These are phyloP conservation scores for Actinernus sp. DNA, from an alignment of 92 coral and sea anemone species.

Conservation along the genomic window DNA sequence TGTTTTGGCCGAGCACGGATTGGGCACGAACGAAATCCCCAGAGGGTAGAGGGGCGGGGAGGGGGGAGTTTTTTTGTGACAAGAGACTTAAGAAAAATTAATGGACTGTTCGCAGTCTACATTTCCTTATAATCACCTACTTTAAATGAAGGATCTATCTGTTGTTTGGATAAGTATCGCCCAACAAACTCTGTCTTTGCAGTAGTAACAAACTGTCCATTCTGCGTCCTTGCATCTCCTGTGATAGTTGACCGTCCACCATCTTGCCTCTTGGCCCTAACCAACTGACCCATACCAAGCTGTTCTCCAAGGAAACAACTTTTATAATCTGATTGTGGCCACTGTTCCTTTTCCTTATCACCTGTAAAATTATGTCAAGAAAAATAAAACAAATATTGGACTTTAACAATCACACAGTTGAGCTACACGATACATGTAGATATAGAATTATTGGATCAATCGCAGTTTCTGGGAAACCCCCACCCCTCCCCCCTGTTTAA, in stretches of 20 bases:
- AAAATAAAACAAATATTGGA: neutral
- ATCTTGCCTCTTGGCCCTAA: slow-evolving; percentile 46
- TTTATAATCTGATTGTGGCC: slow-evolving; percentile 94
- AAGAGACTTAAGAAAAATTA: too few relatives aligned
- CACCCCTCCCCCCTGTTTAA: too few relatives aligned
- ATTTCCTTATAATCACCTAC: slow-evolving; percentile 34
- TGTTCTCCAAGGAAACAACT: slow-evolving; percentile 86
- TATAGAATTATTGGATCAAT: too few relatives aligned
- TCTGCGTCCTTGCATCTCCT: slow-evolving; percentile 88
- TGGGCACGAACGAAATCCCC: too few relatives aligned
- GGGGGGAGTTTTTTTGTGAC: too few relatives aligned
- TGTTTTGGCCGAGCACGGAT: too few relatives aligned
- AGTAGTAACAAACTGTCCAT: slow-evolving; percentile 91
- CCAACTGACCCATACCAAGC: slow-evolving; percentile 50
- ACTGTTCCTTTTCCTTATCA: slow-evolving; percentile 89
- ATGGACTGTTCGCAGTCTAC: too few relatives aligned
- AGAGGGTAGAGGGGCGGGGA: too few relatives aligned
- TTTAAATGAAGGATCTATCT: slow-evolving; percentile 72
- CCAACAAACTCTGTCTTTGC: slow-evolving; percentile 83
- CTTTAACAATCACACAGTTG: too few relatives aligned
- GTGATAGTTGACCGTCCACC: slow-evolving; percentile 81
- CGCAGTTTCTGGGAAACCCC: too few relatives aligned
- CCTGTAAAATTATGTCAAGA: slow-evolving; percentile 46
- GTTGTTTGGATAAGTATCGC: slow-evolving; percentile 66
- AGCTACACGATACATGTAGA: too few relatives aligned